A percentile compares a stretch with the other conserved stretches of the same genome.
These are phyloP conservation scores for Tetramorium alpestre DNA, from an alignment of 1,140 invertebrate species.

Conservation along the genomic window DNA sequence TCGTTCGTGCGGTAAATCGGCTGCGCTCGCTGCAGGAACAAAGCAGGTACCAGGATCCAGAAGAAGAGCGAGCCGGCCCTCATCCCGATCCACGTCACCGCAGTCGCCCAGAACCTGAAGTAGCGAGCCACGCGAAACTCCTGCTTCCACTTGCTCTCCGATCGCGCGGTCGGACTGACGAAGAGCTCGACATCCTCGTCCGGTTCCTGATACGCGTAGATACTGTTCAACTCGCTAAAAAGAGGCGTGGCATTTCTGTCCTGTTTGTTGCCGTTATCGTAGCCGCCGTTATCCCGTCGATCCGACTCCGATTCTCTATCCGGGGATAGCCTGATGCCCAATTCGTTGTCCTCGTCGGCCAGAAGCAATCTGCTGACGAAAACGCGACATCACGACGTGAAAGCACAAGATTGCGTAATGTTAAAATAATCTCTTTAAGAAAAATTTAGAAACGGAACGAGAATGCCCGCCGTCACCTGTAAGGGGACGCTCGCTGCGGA, in stretches of 20 bases:
- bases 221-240: conserved; percentile 53
- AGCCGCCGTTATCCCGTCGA: conserved; percentile 31
- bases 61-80: conserved; percentile 73
- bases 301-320: conserved; percentile 38
- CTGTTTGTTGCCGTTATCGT: conserved; percentile 13
- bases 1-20: background rate
- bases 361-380: conserved; percentile 64
- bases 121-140: conserved; percentile 66
- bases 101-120: conserved; percentile 74
- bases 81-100: conserved; percentile 68
- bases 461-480: conserved; percentile 44
- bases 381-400: background rate
- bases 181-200: conserved; percentile 76
- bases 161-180: conserved; percentile 50
- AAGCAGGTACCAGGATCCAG: conserved; percentile 76
- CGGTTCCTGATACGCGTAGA: conserved; percentile 68
- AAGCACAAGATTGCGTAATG: background rate
- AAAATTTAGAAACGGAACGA: background rate
- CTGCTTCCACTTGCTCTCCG: conserved; percentile 66
- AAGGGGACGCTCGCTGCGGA: conserved; percentile 56
- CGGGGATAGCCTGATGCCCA: conserved; percentile 51
- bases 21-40: conserved; percentile 56
- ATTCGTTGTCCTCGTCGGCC: conserved; percentile 77
- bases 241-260: conserved; percentile 12
- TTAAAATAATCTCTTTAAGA: background rate